Evolutionary conservation across 2,113 vertebrate species (phyloP), one percentile per base, ranked within the genome.

Genomic region (Bos javanicus): DNA sequence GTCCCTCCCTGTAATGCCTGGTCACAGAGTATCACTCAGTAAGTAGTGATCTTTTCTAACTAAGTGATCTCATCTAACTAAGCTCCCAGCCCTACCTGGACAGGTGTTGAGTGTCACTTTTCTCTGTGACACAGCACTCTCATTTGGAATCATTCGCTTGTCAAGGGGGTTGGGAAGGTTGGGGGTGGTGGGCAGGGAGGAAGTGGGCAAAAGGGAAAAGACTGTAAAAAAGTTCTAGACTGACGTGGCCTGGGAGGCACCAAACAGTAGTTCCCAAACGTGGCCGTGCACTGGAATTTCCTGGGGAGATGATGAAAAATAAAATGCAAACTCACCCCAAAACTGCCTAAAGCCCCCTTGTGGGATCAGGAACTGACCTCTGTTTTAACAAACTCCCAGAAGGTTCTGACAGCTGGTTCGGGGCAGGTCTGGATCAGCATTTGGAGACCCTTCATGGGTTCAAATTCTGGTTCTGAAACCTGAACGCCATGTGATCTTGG

Each of bases 101-200:
- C 1, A 52, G 30, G 43, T 43, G 39, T 2, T 16, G 19, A 84
- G 39, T 80, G 94, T 71, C 46, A 8, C 25, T 90, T 78, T 36
- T 33, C 62, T 90, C 89, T 76, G 28, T 81, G 54, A 81, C 5
- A 43, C 11, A 33, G 3, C 33, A 6, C 48, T 93, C 19, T 59
- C 33, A 57, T 88, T 94, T 71, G 60, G 50, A 91, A 74, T 59
- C 36, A 39, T 83, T 91, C 14, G 9, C 94, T 71, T 52, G 33
- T 25, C 2, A 36, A 21, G n/a, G 64, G 33, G 64, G 64, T 67
- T 36, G n/a, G 64, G n/a, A 10, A 21, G n/a, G 64, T 36, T 48
- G 6, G 2, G 3, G n/a, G 5, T 1, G 3, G 17, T 36, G 64
- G 64, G 8, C n/a, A n/a, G 14, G 2, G 13, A 30, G 21, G 54